Conservation (phyloP, 2,888 invertebrate genomes). For the Aporophyla lueneburgensis region DNA sequence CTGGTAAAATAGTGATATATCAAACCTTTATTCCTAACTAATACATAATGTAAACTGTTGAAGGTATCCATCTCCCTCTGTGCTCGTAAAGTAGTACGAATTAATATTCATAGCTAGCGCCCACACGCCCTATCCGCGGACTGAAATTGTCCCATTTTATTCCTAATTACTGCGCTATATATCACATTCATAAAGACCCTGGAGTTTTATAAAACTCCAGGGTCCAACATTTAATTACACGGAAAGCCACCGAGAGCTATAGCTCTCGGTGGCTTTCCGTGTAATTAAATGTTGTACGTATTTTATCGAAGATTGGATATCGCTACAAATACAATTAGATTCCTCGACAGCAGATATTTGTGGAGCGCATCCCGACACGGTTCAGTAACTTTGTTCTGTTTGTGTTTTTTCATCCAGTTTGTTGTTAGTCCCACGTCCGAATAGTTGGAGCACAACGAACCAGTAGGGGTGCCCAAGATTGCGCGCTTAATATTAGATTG, state of each 20-base stretch:
- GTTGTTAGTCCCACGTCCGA: constrained; percentile 43
- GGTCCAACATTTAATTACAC: too few relatives aligned
- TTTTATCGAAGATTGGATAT: too few relatives aligned
- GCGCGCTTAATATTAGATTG: too few relatives aligned
- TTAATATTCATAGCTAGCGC: constrained; percentile 61
- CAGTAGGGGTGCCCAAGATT: too few relatives aligned
- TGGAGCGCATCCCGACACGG: constrained; percentile 34
- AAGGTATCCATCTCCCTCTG: constrained; percentile 24
- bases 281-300: too few relatives aligned
- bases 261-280: too few relatives aligned
- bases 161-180: constrained; percentile 62
- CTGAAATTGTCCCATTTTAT: constrained; percentile 61
- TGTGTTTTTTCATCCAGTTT: constrained; percentile 42
- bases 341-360: constrained; percentile 35
- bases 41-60: constrained; percentile 35
- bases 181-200: too few relatives aligned
- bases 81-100: constrained; percentile 33
- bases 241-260: too few relatives aligned
- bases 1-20: constrained; percentile 8
- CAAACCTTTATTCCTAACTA: not conserved
- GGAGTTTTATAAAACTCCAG: too few relatives aligned
- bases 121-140: constrained; percentile 45
- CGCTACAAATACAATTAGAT: too few relatives aligned
- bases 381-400: constrained; percentile 48
- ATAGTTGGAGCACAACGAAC: constrained; percentile 41